phyloP scores from a whole-genome alignment of 2,797 vertebrate species.

The Amphiprion clarkii region DNA sequence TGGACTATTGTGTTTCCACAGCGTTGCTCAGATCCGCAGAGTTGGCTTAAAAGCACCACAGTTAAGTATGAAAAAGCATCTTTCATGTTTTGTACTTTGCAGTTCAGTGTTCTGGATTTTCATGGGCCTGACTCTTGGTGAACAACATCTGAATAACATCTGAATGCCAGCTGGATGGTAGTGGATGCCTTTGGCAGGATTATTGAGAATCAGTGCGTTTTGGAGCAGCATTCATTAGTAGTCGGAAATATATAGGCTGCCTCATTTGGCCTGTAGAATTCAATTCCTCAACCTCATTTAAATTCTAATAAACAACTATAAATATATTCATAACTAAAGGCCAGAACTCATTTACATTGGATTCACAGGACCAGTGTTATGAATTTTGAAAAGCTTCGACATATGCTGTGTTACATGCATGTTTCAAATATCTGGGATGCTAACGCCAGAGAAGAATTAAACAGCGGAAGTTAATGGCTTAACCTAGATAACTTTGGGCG shows the following conservation, averaged over 20 bases:
- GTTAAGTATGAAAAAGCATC: constrained; percentile 49
- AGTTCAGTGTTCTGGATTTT: constrained; percentile 42
- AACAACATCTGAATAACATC: constrained; percentile 68
- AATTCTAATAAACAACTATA: constrained; percentile 69
- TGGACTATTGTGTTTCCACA: constrained; percentile 15
- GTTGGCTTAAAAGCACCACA: constrained; percentile 27
- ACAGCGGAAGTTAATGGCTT: neutral
- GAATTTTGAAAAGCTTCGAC: constrained; percentile 38
- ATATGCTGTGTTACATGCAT: constrained; percentile 34
- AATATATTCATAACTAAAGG: constrained; percentile 68
- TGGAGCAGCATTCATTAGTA: constrained; percentile 54
- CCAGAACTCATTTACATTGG: constrained; percentile 57
- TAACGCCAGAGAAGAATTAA: neutral
- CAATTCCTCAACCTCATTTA: constrained; percentile 62
- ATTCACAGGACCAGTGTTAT: constrained; percentile 23
- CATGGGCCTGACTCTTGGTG: constrained; percentile 44
- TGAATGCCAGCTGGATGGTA: constrained; percentile 73
- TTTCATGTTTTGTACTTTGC: constrained; percentile 42
- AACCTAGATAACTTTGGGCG: constrained; percentile 17
- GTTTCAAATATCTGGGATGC: neutral
- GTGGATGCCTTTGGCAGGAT: constrained; percentile 60
- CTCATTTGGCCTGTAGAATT: constrained; percentile 61
- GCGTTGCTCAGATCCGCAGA: constrained; percentile 15
- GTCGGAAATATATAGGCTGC: constrained; percentile 52
- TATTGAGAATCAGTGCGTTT: constrained; percentile 54